These are phyloP conservation scores for Dioctria rufipes DNA, from an alignment of 2,888 invertebrate genomes.

Conservation along the genomic window DNA sequence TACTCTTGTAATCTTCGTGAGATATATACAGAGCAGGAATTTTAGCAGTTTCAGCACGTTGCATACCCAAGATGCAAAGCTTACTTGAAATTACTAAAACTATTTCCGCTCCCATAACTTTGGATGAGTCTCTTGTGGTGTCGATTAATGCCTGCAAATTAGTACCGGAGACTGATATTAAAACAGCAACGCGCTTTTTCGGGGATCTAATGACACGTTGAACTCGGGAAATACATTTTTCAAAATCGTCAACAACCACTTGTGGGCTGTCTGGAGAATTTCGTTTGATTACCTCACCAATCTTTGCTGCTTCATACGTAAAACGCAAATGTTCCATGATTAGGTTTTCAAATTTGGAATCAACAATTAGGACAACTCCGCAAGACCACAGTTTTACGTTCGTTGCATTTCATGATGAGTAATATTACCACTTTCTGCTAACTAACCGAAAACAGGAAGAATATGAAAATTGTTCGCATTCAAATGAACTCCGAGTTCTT, in stretches of 20 bases:
- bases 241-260: no score
- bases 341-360: constrained; percentile 75
- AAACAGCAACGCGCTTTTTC: constrained; percentile 84
- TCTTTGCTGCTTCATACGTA: constrained; percentile 75
- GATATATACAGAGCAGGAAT: constrained; percentile 83
- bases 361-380: constrained; percentile 87
- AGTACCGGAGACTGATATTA: constrained; percentile 91
- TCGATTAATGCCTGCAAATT: constrained; percentile 90
- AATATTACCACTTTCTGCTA: constrained; percentile 82
- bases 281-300: constrained; percentile 76
- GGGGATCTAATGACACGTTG: no score
- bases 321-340: constrained; percentile 68
- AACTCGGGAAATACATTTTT: no score
- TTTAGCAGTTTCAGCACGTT: constrained; percentile 82
- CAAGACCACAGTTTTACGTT: constrained; percentile 97
- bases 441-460: constrained; percentile 83
- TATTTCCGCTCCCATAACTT: constrained; percentile 83
- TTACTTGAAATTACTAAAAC: constrained; percentile 92
- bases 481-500: constrained; percentile 78
- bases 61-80: constrained; percentile 83
- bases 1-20: constrained; percentile 80
- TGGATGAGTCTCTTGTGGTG: constrained; percentile 79
- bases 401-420: constrained; percentile 87
- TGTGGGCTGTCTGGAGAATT: constrained; percentile 72
- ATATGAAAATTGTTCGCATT: constrained; percentile 84